Percentiles rank a stretch among this genome's conserved stretches.
Evolutionary conservation across 2,113 vertebrate genomes (phyloP).

Genomic region (Dryoscopus gambensis): DNA sequence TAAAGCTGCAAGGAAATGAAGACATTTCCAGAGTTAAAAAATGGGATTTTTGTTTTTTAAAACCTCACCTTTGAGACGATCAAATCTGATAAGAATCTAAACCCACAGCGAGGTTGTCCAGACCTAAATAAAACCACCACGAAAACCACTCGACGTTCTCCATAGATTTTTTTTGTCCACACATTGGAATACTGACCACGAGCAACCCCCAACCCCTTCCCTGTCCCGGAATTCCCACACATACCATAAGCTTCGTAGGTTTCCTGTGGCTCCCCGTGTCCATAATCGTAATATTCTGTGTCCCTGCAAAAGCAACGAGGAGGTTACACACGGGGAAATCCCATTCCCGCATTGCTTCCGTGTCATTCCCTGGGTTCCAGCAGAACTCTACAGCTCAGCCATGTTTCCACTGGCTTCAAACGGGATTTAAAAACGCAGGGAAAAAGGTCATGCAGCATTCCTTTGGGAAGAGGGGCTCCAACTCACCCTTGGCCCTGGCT

Average conservation of each 20-base stretch:
- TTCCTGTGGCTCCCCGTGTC: constrained; percentile 92
- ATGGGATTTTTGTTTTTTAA: not conserved
- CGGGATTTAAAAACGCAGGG: not conserved
- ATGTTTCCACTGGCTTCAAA: not conserved
- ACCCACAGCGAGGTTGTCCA: not conserved
- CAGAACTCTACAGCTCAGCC: not conserved
- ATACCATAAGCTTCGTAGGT: constrained; percentile 92
- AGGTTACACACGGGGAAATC: not conserved
- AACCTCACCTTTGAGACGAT: not conserved
- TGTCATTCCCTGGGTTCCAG: not conserved
- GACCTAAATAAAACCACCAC: not conserved
- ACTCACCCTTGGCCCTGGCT: constrained; percentile 90
- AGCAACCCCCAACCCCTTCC: not conserved
- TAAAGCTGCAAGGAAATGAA: not conserved
- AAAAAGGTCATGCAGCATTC: not conserved
- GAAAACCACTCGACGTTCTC: not conserved
- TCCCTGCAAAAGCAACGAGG: constrained; percentile 76
- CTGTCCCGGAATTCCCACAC: constrained; percentile 18
- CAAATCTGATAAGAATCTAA: not conserved
- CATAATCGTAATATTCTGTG: constrained; percentile 97
- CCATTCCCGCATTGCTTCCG: not conserved
- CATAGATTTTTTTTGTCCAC: not conserved
- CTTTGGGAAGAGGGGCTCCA: not conserved
- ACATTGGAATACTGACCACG: rapidly evolving
- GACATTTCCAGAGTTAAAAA: not conserved